phyloP scores from a whole-genome alignment of 2,888 invertebrate species.

The Troides aeacus region DNA sequence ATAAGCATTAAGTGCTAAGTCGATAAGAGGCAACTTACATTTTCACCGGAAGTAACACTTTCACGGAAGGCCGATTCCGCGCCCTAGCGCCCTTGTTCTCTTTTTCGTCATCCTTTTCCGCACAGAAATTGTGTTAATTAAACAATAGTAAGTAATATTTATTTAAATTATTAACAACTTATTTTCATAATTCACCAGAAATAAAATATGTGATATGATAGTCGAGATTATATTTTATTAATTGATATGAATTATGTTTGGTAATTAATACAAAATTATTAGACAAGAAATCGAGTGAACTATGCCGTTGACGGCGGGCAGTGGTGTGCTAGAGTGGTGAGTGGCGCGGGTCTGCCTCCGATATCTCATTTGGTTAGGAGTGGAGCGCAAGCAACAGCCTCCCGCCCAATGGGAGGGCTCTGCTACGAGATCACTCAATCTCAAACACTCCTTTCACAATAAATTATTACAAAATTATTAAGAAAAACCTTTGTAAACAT shows the following conservation, averaged over 20 bases:
- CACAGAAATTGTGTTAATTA: neutral
- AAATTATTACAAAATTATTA: too few relatives aligned
- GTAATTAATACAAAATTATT: neutral
- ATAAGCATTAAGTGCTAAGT: too few relatives aligned
- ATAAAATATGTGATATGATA: neutral
- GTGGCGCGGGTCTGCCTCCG: slow-evolving; percentile 11
- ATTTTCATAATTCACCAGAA: neutral
- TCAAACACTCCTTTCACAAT: too few relatives aligned
- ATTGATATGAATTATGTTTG: neutral
- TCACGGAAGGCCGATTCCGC: neutral
- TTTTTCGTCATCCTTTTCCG: neutral
- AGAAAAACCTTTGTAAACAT: too few relatives aligned
- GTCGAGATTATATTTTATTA: neutral
- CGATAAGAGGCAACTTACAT: slow-evolving; percentile 13
- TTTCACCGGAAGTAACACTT: slow-evolving; percentile 12
- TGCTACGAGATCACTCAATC: too few relatives aligned
- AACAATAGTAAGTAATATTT: neutral
- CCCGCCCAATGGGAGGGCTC: too few relatives aligned
- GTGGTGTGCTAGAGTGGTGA: too few relatives aligned
- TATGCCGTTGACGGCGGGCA: neutral
- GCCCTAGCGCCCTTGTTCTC: slow-evolving; percentile 3
- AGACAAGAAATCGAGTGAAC: neutral
- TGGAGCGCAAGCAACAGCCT: too few relatives aligned
- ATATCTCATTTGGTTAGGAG: too few relatives aligned
- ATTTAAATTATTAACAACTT: neutral